A percentile compares a stretch with the other conserved stretches of the same genome.
Evolutionary conservation across 2,797 vertebrate genomes (phyloP).

Genomic region (Sphenodon punctatus): DNA sequence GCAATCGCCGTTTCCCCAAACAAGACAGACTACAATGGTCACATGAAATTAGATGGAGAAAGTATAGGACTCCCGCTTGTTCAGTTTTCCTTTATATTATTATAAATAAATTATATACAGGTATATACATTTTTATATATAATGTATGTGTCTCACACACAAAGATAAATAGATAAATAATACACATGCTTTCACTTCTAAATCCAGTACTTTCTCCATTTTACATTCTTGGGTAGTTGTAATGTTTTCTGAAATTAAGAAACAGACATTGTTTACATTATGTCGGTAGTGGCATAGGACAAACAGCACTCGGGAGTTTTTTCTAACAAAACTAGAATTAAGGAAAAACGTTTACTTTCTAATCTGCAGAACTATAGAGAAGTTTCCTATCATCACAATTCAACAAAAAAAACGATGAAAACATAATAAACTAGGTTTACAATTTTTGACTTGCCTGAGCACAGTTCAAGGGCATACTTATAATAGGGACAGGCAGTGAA

Average conservation of each 20-base stretch:
- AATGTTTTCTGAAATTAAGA: neutral
- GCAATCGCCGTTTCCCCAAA: too few relatives aligned
- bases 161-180: too few relatives aligned
- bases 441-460: neutral
- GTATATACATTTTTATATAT: too few relatives aligned
- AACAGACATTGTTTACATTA: neutral
- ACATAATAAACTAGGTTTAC: neutral
- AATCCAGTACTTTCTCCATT: neutral
- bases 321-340: neutral
- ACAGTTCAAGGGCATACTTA: too few relatives aligned
- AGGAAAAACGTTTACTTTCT: neutral
- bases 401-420: neutral
- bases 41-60: too few relatives aligned
- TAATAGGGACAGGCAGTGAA: too few relatives aligned
- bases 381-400: neutral
- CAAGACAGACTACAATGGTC: too few relatives aligned
- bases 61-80: too few relatives aligned
- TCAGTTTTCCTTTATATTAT: too few relatives aligned
- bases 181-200: too few relatives aligned
- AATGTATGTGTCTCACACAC: too few relatives aligned
- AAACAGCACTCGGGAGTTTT: neutral
- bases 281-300: neutral
- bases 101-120: too few relatives aligned
- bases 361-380: neutral
- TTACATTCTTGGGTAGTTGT: neutral